Conservation (phyloP, 2,797 vertebrate species). For the Lacerta bilineata region DNA sequence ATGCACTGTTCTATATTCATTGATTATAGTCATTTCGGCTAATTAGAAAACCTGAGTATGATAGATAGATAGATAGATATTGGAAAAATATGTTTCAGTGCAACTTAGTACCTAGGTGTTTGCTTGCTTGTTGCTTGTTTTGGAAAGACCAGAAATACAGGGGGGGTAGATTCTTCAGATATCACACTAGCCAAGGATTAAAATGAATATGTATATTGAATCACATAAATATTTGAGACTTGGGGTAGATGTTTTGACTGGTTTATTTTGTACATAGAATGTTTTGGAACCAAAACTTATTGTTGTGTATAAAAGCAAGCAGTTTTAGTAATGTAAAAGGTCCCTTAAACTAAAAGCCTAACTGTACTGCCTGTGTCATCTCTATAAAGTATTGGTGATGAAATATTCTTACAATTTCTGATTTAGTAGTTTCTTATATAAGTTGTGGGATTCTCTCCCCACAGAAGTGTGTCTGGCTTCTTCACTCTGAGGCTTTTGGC, state of each 20-base stretch:
- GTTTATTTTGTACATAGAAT: not conserved
- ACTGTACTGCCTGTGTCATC: conserved; percentile 35
- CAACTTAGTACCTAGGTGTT: no score
- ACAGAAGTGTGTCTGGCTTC: no score
- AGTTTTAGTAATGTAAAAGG: not conserved
- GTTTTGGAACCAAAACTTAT: not conserved
- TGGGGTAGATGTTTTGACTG: not conserved
- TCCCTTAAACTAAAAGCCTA: not conserved
- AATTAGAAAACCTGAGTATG: not conserved
- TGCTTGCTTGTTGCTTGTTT: not conserved
- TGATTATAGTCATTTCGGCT: not conserved
- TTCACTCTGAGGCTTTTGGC: no score
- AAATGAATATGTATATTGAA: not conserved
- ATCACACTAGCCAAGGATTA: not conserved
- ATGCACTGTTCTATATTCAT: no score
- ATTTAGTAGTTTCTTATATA: conserved; percentile 61
- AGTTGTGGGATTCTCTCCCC: not conserved
- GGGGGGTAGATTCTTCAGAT: not conserved
- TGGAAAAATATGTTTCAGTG: no score
- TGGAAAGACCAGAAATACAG: not conserved
- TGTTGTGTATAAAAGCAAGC: not conserved
- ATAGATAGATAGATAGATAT: no score
- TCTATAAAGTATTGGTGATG: conserved; percentile 43
- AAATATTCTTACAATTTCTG: conserved; percentile 56
- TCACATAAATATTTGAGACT: not conserved